Percentiles rank a stretch among this genome's conserved stretches.
Evolutionary conservation across 2,113 vertebrate genomes (phyloP).

Genomic region (Cygnus atratus): DNA sequence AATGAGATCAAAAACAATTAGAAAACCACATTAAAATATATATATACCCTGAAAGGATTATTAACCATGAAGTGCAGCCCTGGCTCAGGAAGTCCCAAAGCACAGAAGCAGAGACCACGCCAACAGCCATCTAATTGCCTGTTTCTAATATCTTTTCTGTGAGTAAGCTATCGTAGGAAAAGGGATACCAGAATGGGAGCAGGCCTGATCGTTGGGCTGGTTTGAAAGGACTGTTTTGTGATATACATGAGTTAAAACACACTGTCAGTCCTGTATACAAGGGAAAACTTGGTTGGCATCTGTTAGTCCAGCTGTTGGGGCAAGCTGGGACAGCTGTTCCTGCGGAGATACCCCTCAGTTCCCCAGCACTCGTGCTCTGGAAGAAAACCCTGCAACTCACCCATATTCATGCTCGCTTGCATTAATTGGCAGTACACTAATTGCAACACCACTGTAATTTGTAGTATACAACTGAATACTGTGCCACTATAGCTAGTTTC

Average conservation of each 20-base stretch:
- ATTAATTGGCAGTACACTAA: not conserved
- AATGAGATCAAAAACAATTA: not conserved
- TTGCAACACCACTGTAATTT: not conserved
- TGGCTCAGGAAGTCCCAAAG: conserved; percentile 16
- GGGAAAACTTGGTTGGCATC: not conserved
- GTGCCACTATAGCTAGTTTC: not conserved
- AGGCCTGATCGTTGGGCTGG: not conserved
- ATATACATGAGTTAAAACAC: not conserved
- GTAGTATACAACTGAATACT: not conserved
- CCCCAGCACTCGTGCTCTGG: not conserved
- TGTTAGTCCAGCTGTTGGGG: not conserved
- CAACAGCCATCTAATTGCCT: not conserved
- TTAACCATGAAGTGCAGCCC: not conserved
- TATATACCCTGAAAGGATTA: not conserved
- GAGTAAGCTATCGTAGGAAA: not conserved
- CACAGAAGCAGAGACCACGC: not conserved
- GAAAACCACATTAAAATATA: not conserved
- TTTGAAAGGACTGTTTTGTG: not conserved
- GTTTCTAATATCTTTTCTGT: not conserved
- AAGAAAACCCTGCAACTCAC: not conserved
- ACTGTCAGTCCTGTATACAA: rapidly evolving
- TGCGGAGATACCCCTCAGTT: not conserved
- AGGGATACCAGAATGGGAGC: not conserved
- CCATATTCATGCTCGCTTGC: rapidly evolving
- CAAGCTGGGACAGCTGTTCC: not conserved